phyloP scores from a whole-genome alignment of 2,797 vertebrate genomes.

The Rhynchotus rufescens region DNA sequence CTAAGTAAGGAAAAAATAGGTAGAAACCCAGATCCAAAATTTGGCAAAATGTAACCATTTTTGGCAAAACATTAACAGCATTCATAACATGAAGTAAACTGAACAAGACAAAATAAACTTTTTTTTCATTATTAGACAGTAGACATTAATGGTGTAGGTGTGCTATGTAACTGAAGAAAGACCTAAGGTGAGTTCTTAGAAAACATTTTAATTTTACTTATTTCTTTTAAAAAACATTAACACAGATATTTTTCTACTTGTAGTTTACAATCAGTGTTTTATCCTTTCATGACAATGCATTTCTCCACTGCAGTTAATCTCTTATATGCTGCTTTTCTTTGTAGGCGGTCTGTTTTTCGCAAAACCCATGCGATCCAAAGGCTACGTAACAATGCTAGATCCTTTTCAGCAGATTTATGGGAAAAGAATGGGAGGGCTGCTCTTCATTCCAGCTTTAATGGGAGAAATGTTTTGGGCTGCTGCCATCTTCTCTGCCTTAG shows the following conservation, averaged over 20 bases:
- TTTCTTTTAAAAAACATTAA: neutral
- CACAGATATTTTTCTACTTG: neutral
- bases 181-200: neutral
- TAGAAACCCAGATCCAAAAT: constrained; percentile 20
- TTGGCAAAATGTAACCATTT: neutral
- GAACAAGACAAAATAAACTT: neutral
- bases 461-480: constrained; percentile 99
- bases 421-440: constrained; percentile 94
- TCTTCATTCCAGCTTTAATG: constrained; percentile 96
- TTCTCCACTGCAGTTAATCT: neutral
- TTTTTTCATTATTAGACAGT: neutral
- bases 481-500: constrained; percentile 95
- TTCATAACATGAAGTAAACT: neutral
- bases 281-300: neutral
- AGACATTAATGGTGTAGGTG: neutral
- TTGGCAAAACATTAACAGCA: neutral
- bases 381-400: constrained; percentile 98
- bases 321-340: neutral
- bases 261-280: neutral
- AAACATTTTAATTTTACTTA: neutral
- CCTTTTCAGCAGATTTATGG: constrained; percentile 97
- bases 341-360: constrained; percentile 97
- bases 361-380: constrained; percentile 95
- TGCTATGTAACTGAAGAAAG: neutral
- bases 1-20: neutral